Percentiles rank a stretch among this genome's conserved stretches.
Evolutionary conservation across 2,888 invertebrate genomes (phyloP).

Genomic region (Sminthurinus aureus): DNA sequence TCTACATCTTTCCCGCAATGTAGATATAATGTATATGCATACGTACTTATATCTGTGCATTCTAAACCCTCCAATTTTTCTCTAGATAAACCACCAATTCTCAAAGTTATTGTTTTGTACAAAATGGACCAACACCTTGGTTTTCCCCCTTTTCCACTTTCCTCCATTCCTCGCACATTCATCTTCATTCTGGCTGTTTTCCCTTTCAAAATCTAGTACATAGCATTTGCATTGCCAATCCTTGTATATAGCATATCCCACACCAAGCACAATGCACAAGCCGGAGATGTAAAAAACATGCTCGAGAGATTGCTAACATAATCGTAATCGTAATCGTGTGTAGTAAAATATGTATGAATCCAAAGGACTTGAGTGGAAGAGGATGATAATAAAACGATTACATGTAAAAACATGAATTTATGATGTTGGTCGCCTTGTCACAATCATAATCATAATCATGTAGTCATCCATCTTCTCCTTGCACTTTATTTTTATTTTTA

Average conservation of each 20-base stretch:
- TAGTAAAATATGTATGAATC: no score
- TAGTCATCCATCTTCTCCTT: no score
- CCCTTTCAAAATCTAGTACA: neutral
- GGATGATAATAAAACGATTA: no score
- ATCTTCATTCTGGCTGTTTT: neutral
- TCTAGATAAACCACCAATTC: neutral
- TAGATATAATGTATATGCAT: no score
- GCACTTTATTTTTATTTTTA: no score
- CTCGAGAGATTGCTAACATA: no score
- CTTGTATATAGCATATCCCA: neutral
- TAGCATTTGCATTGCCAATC: neutral
- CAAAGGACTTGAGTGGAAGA: no score
- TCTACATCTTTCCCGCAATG: neutral
- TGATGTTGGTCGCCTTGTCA: no score
- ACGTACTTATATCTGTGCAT: no score
- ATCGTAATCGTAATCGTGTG: no score
- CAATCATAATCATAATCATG: no score
- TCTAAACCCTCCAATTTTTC: neutral
- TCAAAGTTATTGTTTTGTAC: conserved; percentile 16
- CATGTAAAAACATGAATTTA: no score
- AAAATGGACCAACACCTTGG: neutral
- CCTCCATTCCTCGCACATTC: neutral
- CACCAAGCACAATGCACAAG: neutral
- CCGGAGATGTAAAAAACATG: neutral
- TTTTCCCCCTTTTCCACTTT: neutral